Conservation (phyloP, 2,888 invertebrate genomes). For the Cyaniris semiargus region DNA sequence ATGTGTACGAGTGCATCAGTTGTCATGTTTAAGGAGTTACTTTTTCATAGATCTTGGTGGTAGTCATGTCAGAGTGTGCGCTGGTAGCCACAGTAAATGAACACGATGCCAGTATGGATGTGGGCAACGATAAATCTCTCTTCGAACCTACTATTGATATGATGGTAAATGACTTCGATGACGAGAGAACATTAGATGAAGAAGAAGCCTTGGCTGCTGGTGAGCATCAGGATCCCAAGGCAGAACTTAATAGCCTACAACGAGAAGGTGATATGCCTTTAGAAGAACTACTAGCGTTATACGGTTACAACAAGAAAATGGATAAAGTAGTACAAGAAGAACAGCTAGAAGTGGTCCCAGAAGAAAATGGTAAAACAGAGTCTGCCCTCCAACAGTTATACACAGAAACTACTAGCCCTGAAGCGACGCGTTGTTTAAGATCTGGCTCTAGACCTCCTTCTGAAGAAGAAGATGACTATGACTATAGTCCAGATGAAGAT, state of each 20-base stretch:
- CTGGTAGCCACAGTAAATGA: constrained; percentile 77
- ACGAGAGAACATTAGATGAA: constrained; percentile 97
- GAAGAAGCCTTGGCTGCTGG: constrained; percentile 96
- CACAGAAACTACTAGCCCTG: constrained; percentile 64
- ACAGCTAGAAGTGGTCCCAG: constrained; percentile 60
- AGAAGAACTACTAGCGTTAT: constrained; percentile 94
- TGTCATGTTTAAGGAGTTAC: constrained; percentile 63
- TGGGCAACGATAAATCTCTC: constrained; percentile 80
- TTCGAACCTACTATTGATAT: constrained; percentile 97
- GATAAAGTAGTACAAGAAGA: constrained; percentile 63
- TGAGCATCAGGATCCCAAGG: constrained; percentile 90
- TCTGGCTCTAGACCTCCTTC: constrained; percentile 88
- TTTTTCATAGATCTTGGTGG: constrained; percentile 56
- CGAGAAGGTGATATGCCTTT: constrained; percentile 98
- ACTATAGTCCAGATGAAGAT: constrained; percentile 91
- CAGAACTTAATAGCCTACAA: constrained; percentile 93
- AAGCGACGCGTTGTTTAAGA: constrained; percentile 70
- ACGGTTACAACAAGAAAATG: constrained; percentile 84
- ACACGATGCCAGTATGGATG: constrained; percentile 79
- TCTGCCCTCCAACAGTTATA: constrained; percentile 75
- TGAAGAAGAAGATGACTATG: constrained; percentile 91
- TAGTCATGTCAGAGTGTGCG: constrained; percentile 80
- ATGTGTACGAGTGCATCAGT: constrained; percentile 42
- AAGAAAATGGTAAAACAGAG: constrained; percentile 68
- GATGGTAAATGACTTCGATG: constrained; percentile 98